These are phyloP conservation scores for Pardosa pseudoannulata DNA, from an alignment of 2,888 invertebrate genomes.

Conservation along the genomic window DNA sequence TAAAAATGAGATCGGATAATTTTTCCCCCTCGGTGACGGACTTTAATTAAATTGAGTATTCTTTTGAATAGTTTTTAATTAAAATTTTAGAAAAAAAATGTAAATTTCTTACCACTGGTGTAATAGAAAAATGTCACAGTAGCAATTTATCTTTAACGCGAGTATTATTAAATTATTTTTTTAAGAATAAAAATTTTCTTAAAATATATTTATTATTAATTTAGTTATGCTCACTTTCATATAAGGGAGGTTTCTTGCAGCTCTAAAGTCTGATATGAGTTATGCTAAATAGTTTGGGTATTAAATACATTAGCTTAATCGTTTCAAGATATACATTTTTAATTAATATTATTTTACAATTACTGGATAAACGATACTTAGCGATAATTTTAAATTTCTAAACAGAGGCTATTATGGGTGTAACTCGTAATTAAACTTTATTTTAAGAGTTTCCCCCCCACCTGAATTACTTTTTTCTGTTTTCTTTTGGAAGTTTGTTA, in stretches of 20 bases:
- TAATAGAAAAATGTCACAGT: constrained; percentile 12
- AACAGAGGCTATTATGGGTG: no score
- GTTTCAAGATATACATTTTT: neutral
- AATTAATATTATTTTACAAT: constrained; percentile 7
- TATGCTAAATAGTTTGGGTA: neutral
- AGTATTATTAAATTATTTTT: constrained; percentile 2
- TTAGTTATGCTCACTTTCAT: neutral
- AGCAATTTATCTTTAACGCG: neutral
- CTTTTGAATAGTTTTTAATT: constrained; percentile 15
- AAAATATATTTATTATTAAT: constrained; percentile 2
- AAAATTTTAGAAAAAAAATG: neutral
- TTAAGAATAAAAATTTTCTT: neutral
- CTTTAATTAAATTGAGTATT: constrained; percentile 12
- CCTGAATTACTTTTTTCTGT: no score
- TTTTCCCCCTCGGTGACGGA: neutral
- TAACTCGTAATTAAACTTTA: no score
- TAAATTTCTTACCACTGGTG: neutral
- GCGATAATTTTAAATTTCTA: no score
- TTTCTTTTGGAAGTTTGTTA: no score
- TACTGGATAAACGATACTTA: neutral
- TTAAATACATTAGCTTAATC: neutral
- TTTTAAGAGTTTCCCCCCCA: no score
- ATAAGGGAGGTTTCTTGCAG: neutral
- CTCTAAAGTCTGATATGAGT: neutral
- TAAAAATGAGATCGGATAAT: neutral